A percentile compares a stretch with the other conserved stretches of the same genome.
Conservation (phyloP, 2,113 vertebrate genomes). For the Misgurnus mizolepis region DNA sequence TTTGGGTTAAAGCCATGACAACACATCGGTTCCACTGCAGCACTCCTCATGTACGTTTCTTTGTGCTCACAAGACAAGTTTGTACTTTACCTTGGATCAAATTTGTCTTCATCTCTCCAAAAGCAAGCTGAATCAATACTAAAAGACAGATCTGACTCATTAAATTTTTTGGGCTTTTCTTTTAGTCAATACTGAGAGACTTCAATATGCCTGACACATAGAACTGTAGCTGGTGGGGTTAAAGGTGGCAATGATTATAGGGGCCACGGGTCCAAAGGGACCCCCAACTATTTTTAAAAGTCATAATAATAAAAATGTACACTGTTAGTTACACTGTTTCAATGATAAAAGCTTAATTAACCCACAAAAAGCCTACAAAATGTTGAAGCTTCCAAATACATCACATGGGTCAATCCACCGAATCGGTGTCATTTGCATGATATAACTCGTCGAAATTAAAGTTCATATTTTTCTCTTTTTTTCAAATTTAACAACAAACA, state of each 20-base stretch:
- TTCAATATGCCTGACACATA: background rate
- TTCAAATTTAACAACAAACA: too few species aligned
- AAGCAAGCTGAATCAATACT: background rate
- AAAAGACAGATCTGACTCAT: background rate
- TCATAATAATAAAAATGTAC: too few species aligned
- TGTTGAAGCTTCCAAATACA: too few species aligned
- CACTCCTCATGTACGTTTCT: conserved; percentile 4
- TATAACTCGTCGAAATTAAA: too few species aligned
- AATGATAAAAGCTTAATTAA: background rate
- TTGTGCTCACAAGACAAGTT: background rate
- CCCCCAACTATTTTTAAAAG: too few species aligned
- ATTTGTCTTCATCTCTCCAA: background rate
- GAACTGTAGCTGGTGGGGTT: too few species aligned
- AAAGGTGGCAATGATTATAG: too few species aligned
- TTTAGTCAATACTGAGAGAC: background rate
- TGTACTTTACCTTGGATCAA: background rate
- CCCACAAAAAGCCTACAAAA: too few species aligned
- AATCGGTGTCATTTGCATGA: too few species aligned
- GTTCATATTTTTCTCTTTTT: too few species aligned
- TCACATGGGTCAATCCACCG: too few species aligned
- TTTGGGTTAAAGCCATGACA: conserved; percentile 29
- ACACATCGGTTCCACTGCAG: conserved; percentile 10
- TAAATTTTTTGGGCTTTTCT: background rate
- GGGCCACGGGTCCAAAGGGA: too few species aligned
- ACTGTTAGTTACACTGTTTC: background rate